These are phyloP conservation scores for Malachius bipustulatus DNA, from an alignment of 2,888 invertebrate genomes.

Conservation along the genomic window DNA sequence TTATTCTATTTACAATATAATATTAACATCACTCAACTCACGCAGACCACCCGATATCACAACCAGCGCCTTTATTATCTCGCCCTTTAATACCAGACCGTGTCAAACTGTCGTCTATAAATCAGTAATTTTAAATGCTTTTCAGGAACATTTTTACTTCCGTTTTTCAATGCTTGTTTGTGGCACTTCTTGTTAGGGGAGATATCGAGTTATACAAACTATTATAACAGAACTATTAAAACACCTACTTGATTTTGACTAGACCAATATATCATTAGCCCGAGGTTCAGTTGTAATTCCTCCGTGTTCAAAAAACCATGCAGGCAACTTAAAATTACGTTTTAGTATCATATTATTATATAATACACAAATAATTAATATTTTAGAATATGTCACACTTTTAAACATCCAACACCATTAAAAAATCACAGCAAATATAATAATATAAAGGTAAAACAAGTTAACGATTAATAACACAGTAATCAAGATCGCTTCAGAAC, in stretches of 20 bases:
- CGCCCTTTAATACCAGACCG: slow-evolving; percentile 38
- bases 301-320: slow-evolving; percentile 27
- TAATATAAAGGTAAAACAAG: slow-evolving; percentile 27
- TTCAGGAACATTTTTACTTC: slow-evolving; percentile 39
- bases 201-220: slow-evolving; percentile 33
- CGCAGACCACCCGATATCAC: slow-evolving; percentile 32
- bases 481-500: slow-evolving; percentile 28
- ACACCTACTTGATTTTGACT: slow-evolving; percentile 28
- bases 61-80: slow-evolving; percentile 33
- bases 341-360: not conserved
- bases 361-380: slow-evolving; percentile 12
- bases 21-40: slow-evolving; percentile 20
- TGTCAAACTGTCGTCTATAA: slow-evolving; percentile 26
- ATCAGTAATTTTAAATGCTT: slow-evolving; percentile 39
- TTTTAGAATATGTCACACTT: slow-evolving; percentile 31
- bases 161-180: slow-evolving; percentile 27
- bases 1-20: slow-evolving; percentile 10
- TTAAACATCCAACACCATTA: slow-evolving; percentile 31
- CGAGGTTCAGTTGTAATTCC: slow-evolving; percentile 27
- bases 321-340: slow-evolving; percentile 22
- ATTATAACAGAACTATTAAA: slow-evolving; percentile 17
- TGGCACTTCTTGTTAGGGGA: slow-evolving; percentile 37
- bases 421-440: slow-evolving; percentile 36
- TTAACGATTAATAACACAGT: slow-evolving; percentile 25
- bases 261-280: slow-evolving; percentile 32